These are phyloP conservation scores for Anthrax anthrax DNA, from an alignment of 2,888 invertebrate genomes.

Conservation along the genomic window DNA sequence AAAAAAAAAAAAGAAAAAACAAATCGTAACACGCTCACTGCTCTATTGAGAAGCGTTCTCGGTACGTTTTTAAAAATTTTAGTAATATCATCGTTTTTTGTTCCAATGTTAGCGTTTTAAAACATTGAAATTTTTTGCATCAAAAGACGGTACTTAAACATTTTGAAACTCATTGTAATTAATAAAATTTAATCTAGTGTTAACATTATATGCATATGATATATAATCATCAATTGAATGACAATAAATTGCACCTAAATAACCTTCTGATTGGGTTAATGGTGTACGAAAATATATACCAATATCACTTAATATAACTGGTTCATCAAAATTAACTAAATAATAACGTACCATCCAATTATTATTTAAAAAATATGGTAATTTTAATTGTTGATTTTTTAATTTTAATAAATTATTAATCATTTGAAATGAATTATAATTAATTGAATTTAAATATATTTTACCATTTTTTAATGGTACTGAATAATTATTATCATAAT, in stretches of 20 bases:
- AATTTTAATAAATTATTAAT: neutral
- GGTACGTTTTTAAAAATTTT: no score
- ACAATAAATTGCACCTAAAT: constrained; percentile 2
- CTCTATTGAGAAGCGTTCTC: no score
- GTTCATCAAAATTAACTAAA: constrained; percentile 19
- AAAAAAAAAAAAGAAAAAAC: no score
- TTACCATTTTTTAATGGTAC: constrained; percentile 5
- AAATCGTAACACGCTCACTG: no score
- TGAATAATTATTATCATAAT: constrained; percentile 17
- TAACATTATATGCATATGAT: neutral
- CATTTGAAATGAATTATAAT: neutral
- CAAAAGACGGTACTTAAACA: no score
- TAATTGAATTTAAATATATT: neutral
- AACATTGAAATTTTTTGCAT: no score
- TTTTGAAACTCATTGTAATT: no score
- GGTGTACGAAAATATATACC: constrained; percentile 19
- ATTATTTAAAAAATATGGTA: constrained; percentile 13
- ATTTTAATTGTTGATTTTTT: constrained; percentile 13
- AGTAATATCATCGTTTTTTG: no score
- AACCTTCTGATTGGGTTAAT: neutral
- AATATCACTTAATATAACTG: constrained; percentile 22
- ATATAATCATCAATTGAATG: neutral
- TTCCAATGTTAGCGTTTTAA: no score
- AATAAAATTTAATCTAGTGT: neutral
- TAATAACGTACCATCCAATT: constrained; percentile 28